These are phyloP conservation scores for Xiphorhynchus erythropygius DNA, from an alignment of 2,797 vertebrate species.

Conservation along the genomic window DNA sequence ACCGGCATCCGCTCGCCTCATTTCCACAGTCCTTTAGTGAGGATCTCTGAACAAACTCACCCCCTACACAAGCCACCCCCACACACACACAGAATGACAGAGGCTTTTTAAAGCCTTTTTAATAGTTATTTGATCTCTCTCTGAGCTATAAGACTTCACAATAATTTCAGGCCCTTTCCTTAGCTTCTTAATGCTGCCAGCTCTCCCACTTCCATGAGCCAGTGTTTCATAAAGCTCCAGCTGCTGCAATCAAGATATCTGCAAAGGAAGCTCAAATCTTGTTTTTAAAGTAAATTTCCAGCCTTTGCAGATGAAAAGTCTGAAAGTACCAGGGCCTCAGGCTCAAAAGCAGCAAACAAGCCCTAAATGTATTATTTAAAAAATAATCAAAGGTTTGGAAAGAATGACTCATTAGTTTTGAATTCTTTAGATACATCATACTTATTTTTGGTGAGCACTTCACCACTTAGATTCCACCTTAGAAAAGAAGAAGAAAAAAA, in stretches of 20 bases:
- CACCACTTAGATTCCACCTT: not conserved
- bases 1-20: not conserved
- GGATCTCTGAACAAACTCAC: not conserved
- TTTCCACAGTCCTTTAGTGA: not conserved
- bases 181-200: not conserved
- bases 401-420: constrained; percentile 29
- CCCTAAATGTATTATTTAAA: constrained; percentile 22
- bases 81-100: not conserved
- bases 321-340: not conserved
- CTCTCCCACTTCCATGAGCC: constrained; percentile 9
- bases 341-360: constrained; percentile 31
- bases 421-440: not conserved
- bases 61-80: not conserved
- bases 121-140: constrained; percentile 21
- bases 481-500: not conserved
- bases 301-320: constrained; percentile 31
- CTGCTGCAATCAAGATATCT: constrained; percentile 48
- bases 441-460: not conserved
- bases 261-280: constrained; percentile 40
- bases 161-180: not conserved
- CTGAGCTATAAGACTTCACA: not conserved
- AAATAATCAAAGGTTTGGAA: constrained; percentile 11
- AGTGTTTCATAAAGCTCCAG: constrained; percentile 38
- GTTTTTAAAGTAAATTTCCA: constrained; percentile 50
- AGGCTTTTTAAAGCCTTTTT: constrained; percentile 8